Evolutionary conservation across 2,888 invertebrate genomes (phyloP).

Genomic region (Margaritifera margaritifera): DNA sequence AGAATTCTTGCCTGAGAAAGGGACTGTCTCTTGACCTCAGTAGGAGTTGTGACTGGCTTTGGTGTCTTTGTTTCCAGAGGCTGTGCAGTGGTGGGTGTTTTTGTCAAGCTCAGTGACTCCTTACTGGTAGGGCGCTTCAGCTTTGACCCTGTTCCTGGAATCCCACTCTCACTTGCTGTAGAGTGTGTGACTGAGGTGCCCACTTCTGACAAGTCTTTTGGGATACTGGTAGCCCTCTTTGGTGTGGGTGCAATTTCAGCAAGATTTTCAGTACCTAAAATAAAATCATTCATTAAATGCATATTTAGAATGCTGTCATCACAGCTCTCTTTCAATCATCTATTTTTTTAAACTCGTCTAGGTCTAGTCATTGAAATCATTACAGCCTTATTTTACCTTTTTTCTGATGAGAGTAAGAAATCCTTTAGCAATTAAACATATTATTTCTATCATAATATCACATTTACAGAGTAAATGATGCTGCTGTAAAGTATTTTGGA

Average conservation of each 20-base stretch:
- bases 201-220: constrained; percentile 43
- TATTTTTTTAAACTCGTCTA: too few relatives aligned
- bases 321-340: too few relatives aligned
- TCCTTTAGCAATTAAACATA: too few relatives aligned
- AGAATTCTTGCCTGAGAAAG: too few relatives aligned
- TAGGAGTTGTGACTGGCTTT: constrained; percentile 1
- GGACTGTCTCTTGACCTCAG: neutral
- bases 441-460: too few relatives aligned
- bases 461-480: too few relatives aligned
- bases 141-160: constrained; percentile 20
- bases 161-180: constrained; percentile 19
- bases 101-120: constrained; percentile 12
- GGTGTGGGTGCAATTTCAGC: constrained; percentile 44
- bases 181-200: constrained; percentile 28
- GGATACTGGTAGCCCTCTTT: constrained; percentile 48
- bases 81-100: constrained; percentile 9
- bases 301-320: too few relatives aligned
- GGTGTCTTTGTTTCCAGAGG: constrained; percentile 5
- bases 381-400: too few relatives aligned
- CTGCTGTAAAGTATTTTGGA: too few relatives aligned
- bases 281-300: neutral
- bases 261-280: constrained; percentile 57
- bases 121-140: constrained; percentile 31
- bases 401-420: too few relatives aligned
- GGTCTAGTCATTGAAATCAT: too few relatives aligned